A percentile compares a stretch with the other conserved stretches of the same genome.
These are phyloP conservation scores for Brachionus manjavacas DNA, from an alignment of 1,140 invertebrate genomes.

Conservation along the genomic window DNA sequence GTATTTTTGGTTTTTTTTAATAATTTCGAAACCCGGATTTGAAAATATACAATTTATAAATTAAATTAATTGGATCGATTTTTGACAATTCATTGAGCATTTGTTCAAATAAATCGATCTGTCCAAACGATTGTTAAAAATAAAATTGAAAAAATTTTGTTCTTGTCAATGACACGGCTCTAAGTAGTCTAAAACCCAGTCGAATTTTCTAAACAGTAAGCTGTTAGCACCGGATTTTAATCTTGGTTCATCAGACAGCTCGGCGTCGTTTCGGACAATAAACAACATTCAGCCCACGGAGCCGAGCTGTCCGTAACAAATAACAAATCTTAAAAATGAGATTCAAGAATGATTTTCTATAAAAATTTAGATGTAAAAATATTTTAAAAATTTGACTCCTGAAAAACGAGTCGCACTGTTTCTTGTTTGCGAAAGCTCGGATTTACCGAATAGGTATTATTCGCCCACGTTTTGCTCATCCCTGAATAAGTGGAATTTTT, in stretches of 20 bases:
- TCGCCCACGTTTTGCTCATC: background rate
- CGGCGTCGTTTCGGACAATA: background rate
- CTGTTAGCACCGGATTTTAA: background rate
- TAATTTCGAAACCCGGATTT: background rate
- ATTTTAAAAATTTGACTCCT: background rate
- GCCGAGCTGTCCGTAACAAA: background rate
- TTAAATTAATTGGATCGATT: background rate
- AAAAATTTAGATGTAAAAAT: background rate
- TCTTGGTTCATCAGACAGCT: background rate
- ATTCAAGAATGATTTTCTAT: background rate
- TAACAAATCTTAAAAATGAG: background rate
- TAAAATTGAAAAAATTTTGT: background rate
- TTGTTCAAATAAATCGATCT: background rate
- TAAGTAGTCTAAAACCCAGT: background rate
- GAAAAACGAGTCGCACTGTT: background rate
- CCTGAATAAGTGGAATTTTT: background rate
- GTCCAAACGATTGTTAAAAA: background rate
- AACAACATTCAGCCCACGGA: background rate
- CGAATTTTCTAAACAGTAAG: background rate
- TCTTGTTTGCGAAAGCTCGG: background rate
- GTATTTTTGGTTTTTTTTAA: constrained; percentile 3
- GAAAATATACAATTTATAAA: background rate
- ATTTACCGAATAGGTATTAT: background rate
- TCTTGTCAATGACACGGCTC: background rate
- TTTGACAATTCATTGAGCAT: background rate